These are phyloP conservation scores for Drosophila chauvacae DNA, from an alignment of 1,140 invertebrate species.

Conservation along the genomic window DNA sequence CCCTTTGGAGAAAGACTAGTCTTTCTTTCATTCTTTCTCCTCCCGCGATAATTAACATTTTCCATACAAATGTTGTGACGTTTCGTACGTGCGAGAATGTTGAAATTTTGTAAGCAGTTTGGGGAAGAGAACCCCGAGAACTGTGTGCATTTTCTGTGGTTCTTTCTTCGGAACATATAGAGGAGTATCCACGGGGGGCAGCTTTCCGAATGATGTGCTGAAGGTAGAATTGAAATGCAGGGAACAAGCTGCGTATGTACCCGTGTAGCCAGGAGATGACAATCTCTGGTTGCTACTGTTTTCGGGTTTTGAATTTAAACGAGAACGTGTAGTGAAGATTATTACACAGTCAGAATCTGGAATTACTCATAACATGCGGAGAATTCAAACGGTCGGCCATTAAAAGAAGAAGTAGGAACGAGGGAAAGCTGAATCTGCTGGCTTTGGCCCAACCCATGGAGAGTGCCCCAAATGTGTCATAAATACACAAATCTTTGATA, in stretches of 20 bases:
- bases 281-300: slow-evolving; percentile 46
- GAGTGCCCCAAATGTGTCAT: slow-evolving; percentile 62
- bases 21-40: slow-evolving; percentile 9
- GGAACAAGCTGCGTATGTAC: slow-evolving; percentile 56
- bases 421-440: slow-evolving; percentile 15
- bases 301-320: slow-evolving; percentile 51
- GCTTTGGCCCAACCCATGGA: slow-evolving; percentile 33
- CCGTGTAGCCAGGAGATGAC: slow-evolving; percentile 43
- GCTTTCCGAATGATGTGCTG: slow-evolving; percentile 7
- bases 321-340: slow-evolving; percentile 29
- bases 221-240: slow-evolving; percentile 67
- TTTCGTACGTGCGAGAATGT: slow-evolving; percentile 72
- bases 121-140: slow-evolving; percentile 24
- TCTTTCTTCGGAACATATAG: not conserved
- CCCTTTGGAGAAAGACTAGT: slow-evolving; percentile 6
- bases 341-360: slow-evolving; percentile 22
- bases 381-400: slow-evolving; percentile 57
- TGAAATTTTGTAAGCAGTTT: slow-evolving; percentile 23
- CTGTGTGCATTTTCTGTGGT: slow-evolving; percentile 3
- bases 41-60: slow-evolving; percentile 66
- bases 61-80: slow-evolving; percentile 40
- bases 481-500: slow-evolving; percentile 54
- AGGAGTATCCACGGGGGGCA: slow-evolving; percentile 11
- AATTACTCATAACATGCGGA: slow-evolving; percentile 34
- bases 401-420: slow-evolving; percentile 32